Percentiles rank a stretch among this genome's conserved stretches.
Conservation (phyloP, 2,113 vertebrate genomes). For the Corythornis madagascariensis region DNA sequence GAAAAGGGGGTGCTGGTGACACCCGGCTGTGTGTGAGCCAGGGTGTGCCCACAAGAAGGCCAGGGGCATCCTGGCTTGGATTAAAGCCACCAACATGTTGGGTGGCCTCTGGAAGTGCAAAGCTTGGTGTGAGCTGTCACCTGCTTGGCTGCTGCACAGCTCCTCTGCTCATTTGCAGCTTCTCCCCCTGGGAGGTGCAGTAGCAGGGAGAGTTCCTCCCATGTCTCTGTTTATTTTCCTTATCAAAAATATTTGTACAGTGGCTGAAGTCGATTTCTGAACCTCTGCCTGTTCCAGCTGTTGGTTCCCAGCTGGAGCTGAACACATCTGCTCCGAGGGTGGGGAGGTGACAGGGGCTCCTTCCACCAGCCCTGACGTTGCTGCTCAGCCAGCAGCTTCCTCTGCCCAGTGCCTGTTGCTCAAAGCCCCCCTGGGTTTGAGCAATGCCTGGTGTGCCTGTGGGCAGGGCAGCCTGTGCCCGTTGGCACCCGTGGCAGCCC, state of each 20-base stretch:
- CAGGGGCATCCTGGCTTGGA: neutral
- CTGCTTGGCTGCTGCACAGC: accelerated
- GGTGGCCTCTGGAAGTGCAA: neutral
- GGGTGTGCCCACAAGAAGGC: neutral
- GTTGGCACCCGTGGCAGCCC: accelerated
- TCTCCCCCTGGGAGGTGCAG: neutral
- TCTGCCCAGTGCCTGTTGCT: neutral
- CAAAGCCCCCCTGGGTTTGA: neutral
- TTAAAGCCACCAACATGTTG: no score
- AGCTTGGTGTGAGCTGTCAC: neutral
- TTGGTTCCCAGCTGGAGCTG: slow-evolving; percentile 8
- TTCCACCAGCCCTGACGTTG: accelerated
- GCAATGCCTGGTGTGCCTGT: neutral
- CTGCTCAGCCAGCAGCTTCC: accelerated
- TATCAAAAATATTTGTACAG: neutral
- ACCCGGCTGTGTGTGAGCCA: neutral
- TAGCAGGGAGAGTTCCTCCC: neutral
- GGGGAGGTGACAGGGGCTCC: neutral
- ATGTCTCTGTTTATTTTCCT: slow-evolving; percentile 23
- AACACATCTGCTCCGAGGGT: neutral
- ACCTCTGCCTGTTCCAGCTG: slow-evolving; percentile 17
- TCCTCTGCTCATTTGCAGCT: neutral
- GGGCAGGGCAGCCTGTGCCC: neutral
- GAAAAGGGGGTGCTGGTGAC: no score
- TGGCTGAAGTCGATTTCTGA: neutral